A percentile compares a stretch with the other conserved stretches of the same genome.
phyloP scores from a whole-genome alignment of 2,888 invertebrate species.

The Dolichopus griseipennis region DNA sequence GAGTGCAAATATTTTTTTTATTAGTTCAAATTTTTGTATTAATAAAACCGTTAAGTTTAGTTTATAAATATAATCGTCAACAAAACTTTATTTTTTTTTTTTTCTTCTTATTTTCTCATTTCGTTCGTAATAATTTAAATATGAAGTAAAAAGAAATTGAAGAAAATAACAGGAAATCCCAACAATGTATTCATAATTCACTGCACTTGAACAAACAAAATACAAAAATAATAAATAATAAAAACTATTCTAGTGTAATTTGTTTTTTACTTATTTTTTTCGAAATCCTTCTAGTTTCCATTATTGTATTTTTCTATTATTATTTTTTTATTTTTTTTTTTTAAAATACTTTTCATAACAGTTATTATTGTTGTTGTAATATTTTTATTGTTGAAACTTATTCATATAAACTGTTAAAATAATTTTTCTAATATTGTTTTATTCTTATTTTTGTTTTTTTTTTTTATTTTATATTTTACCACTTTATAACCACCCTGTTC shows the following conservation, averaged over 20 bases:
- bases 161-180: neutral
- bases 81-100: neutral
- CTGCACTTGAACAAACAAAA: neutral
- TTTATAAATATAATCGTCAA: neutral
- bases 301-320: neutral
- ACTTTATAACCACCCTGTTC: too few relatives aligned
- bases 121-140: neutral
- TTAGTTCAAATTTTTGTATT: neutral
- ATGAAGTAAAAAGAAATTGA: neutral
- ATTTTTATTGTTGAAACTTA: neutral
- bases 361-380: too few relatives aligned
- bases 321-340: too few relatives aligned
- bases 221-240: neutral
- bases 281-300: neutral
- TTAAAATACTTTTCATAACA: too few relatives aligned
- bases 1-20: too few relatives aligned
- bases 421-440: neutral
- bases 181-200: neutral
- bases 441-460: too few relatives aligned
- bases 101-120: neutral
- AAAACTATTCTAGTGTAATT: neutral
- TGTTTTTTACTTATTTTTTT: too few relatives aligned
- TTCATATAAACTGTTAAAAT: constrained; percentile 4
- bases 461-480: too few relatives aligned
- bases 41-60: neutral